Conservation (phyloP, 1,140 invertebrate genomes). For the Eumeta japonica region DNA sequence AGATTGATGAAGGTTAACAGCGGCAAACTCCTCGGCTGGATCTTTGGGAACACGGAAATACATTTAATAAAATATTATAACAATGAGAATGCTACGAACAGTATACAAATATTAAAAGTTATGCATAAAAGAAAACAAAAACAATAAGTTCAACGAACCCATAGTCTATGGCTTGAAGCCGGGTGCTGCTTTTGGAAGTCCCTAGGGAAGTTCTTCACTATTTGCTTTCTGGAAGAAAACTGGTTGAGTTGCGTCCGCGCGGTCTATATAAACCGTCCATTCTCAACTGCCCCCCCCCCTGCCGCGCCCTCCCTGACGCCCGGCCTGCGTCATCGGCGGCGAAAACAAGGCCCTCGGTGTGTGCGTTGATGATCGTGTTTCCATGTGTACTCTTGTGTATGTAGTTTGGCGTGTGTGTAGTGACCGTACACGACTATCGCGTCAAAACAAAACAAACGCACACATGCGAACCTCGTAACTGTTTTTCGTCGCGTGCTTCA, state of each 20-base stretch:
- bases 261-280: constrained; percentile 38
- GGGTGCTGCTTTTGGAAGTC: constrained; percentile 11
- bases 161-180: constrained; percentile 31
- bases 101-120: neutral
- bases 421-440: too few relatives aligned
- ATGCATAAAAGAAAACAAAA: constrained; percentile 2
- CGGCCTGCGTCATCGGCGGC: constrained; percentile 29
- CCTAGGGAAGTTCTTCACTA: constrained; percentile 24
- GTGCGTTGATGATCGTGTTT: too few relatives aligned
- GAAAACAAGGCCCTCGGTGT: too few relatives aligned
- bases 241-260: constrained; percentile 26
- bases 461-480: constrained; percentile 5
- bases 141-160: constrained; percentile 41
- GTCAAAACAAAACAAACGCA: constrained; percentile 31
- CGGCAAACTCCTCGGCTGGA: too few relatives aligned
- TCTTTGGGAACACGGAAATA: too few relatives aligned
- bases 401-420: constrained; percentile 5
- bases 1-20: too few relatives aligned
- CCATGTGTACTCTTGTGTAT: constrained; percentile 13
- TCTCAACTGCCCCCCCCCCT: constrained; percentile 14
- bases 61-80: too few relatives aligned
- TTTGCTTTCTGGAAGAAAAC: constrained; percentile 39
- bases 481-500: too few relatives aligned
- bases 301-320: constrained; percentile 9
- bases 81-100: too few relatives aligned